Conservation (phyloP, 2,113 vertebrate genomes). For the Motacilla alba region DNA sequence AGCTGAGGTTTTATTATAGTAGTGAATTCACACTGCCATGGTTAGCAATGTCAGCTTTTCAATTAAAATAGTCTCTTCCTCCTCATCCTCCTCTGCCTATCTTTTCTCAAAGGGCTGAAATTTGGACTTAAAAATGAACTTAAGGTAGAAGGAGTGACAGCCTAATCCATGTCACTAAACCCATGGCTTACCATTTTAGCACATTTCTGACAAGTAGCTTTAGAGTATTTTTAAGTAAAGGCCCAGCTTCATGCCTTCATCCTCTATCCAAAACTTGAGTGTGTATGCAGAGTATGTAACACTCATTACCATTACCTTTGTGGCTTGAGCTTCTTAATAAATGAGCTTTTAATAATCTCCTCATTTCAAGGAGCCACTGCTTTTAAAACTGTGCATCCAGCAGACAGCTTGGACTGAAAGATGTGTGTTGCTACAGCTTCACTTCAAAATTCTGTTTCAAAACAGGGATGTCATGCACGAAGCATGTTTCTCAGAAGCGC, state of each 20-base stretch:
- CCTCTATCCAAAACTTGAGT: not conserved
- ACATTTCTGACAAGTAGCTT: not conserved
- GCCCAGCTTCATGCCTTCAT: not conserved
- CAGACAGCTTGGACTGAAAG: not conserved
- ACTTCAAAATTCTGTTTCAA: not conserved
- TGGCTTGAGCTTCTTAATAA: not conserved
- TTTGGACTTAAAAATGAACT: conserved; percentile 61
- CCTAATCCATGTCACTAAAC: not conserved
- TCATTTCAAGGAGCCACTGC: not conserved
- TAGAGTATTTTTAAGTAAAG: not conserved
- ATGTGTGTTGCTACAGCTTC: not conserved
- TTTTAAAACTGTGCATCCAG: not conserved
- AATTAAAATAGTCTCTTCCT: conserved; percentile 24
- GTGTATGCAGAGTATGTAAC: not conserved
- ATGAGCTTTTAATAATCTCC: not conserved
- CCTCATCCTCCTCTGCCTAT: not conserved
- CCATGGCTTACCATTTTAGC: not conserved
- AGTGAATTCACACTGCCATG: not conserved
- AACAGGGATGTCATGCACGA: not conserved
- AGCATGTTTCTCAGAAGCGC: not conserved
- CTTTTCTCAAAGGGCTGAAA: conserved; percentile 42
- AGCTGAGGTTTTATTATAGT: not conserved
- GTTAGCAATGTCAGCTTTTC: conserved; percentile 52
- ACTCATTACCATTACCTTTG: not conserved
- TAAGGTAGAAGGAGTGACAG: conserved; percentile 35